Base-by-base conservation (phyloP, 2,797 vertebrate genomes). In the Pseudopleuronectes americanus region DNA sequence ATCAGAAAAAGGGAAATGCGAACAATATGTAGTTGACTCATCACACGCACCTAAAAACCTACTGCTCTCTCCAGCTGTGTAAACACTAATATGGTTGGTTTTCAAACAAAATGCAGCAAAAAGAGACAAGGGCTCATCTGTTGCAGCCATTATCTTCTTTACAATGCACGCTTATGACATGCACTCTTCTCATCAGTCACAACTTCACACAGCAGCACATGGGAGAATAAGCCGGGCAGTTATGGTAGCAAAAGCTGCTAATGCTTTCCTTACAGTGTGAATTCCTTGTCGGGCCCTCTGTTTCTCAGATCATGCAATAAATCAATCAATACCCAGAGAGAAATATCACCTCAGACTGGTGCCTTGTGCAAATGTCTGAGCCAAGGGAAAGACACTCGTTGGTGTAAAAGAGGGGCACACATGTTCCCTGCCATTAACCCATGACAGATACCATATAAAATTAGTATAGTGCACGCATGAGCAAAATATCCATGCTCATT, bases 1-100 rank as follows among this genome's bases (percentile, higher is more conserved):
- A 63, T 47, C 22, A 12, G 52, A 43, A 71, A 76, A 93, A 93
- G 89, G 87, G 85, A 93, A 94, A 93, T 89, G 89, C 51, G 67
- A 83, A 78, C 69, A 83, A 81, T 83, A 79, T 80, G 80, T 88
- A 68, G 76, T 67, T 55, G 67, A 79, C 67, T 87, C 64, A 49
- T 93, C 91, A 92, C 84, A 90, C 74, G 57, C 92, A 95, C 91
- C 92, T 94, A 62, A 63, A 54, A 55, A 74, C 58, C 76, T 64
- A 57, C 73, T 45, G 57, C 71, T 65, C 58, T 64, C 45, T 31
- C 94, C 95, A 96, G 94, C 93, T 77, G 77, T 71, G 80, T 63
- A 83, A 88, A 89, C 83, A 79, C 61, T 76, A 80, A 83, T 51
- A 86, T 87, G 85, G 82, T 76, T 67, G 59, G 81, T 69, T 74